Conservation (phyloP, 2,888 invertebrate genomes). For the Tetropium fuscum region DNA sequence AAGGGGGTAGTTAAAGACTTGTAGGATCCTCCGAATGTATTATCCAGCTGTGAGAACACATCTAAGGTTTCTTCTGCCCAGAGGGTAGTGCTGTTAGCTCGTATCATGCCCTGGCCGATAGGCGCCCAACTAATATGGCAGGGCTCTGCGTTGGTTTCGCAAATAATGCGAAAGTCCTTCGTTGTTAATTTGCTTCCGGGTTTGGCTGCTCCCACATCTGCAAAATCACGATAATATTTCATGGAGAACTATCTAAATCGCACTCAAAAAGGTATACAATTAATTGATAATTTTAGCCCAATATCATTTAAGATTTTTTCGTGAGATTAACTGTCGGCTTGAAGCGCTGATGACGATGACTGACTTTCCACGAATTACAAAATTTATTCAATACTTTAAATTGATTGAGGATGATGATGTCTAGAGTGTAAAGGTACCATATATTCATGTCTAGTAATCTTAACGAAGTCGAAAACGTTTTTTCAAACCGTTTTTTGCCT, state of each 20-base stretch:
- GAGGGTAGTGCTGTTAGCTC: constrained; percentile 69
- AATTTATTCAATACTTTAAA: too few relatives aligned
- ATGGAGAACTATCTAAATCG: background rate
- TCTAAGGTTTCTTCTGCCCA: constrained; percentile 78
- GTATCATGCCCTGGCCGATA: constrained; percentile 76
- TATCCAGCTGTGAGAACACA: constrained; percentile 77
- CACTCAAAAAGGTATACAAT: background rate
- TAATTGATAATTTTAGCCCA: background rate
- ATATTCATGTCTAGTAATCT: too few relatives aligned
- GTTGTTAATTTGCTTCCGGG: constrained; percentile 50
- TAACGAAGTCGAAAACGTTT: too few relatives aligned
- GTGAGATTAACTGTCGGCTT: too few relatives aligned
- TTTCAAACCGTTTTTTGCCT: too few relatives aligned
- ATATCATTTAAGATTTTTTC: constrained; percentile 44
- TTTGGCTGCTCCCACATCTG: constrained; percentile 66
- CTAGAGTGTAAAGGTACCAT: too few relatives aligned
- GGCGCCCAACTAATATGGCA: constrained; percentile 78
- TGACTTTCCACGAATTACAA: too few relatives aligned
- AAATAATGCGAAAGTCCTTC: constrained; percentile 70
- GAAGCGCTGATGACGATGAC: too few relatives aligned
- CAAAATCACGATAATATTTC: constrained; percentile 37
- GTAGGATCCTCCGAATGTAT: constrained; percentile 75
- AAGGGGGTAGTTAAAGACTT: constrained; percentile 73
- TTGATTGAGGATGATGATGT: too few relatives aligned
- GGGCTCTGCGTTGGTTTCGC: constrained; percentile 66